Evolutionary conservation across 2,113 vertebrate species (phyloP).

Genomic region (Ameiurus melas): DNA sequence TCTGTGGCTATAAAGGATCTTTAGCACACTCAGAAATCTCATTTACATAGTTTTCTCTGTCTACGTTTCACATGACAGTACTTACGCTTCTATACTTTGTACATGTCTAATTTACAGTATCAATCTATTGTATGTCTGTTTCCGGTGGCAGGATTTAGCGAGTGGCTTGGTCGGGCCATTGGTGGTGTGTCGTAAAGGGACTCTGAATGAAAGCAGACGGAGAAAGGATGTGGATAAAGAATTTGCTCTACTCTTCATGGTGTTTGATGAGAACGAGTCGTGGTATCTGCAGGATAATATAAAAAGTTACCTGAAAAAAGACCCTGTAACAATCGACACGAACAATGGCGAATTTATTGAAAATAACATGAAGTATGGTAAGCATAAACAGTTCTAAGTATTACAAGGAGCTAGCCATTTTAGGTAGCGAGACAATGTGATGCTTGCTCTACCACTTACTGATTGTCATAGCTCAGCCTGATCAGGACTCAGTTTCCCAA

Average conservation of each 20-base stretch:
- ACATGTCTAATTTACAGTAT: not conserved
- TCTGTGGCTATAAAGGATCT: not conserved
- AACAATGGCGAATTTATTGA: constrained; percentile 75
- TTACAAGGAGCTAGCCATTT: not conserved
- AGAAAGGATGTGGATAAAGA: constrained; percentile 82
- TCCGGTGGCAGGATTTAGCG: constrained; percentile 82
- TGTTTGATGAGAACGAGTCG: constrained; percentile 91
- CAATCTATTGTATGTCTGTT: not conserved
- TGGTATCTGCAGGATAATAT: constrained; percentile 94
- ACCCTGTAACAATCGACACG: constrained; percentile 60
- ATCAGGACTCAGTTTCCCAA: no score
- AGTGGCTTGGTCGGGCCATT: constrained; percentile 92
- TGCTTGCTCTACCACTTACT: not conserved
- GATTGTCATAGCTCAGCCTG: no score
- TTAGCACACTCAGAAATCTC: not conserved
- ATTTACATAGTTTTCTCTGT: not conserved
- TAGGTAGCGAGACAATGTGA: not conserved
- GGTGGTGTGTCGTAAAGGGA: constrained; percentile 84
- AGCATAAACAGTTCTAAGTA: constrained; percentile 19
- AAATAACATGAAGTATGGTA: constrained; percentile 90
- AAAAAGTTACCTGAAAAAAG: constrained; percentile 71
- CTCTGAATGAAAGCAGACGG: constrained; percentile 70
- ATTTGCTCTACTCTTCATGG: constrained; percentile 91
- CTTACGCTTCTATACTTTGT: not conserved
- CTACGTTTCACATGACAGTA: not conserved